These are phyloP conservation scores for Pogoniulus pusillus DNA, from an alignment of 2,797 vertebrate species.

Conservation along the genomic window DNA sequence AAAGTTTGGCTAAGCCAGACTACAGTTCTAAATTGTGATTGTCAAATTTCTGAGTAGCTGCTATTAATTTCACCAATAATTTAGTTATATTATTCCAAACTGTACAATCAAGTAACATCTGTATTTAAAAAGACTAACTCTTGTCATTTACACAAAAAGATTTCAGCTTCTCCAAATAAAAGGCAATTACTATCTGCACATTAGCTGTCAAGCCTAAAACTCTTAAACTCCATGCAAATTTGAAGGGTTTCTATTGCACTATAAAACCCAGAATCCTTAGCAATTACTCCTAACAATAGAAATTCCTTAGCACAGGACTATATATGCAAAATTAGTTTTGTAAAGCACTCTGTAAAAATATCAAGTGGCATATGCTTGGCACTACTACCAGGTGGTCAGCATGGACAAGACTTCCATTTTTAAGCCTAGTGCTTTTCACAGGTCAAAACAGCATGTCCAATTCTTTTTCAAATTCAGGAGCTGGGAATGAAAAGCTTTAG, in stretches of 20 bases:
- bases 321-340: background rate
- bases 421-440: too few species aligned
- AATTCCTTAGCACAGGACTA: background rate
- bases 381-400: background rate
- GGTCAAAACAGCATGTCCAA: background rate
- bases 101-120: background rate
- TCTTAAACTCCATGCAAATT: background rate
- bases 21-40: background rate
- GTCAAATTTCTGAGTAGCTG: background rate
- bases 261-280: background rate
- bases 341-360: background rate
- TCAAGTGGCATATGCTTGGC: background rate
- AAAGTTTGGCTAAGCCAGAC: background rate
- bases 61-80: background rate
- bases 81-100: background rate
- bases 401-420: background rate
- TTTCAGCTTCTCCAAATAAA: background rate
- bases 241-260: background rate
- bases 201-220: background rate
- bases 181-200: background rate
- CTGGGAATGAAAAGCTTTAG: background rate
- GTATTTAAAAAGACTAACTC: background rate
- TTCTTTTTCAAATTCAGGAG: background rate
- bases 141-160: background rate
- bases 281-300: background rate